Percentiles rank a stretch among this genome's conserved stretches.
Conservation (phyloP, 1,140 invertebrate species). For the Muscidifurax raptorellus region DNA sequence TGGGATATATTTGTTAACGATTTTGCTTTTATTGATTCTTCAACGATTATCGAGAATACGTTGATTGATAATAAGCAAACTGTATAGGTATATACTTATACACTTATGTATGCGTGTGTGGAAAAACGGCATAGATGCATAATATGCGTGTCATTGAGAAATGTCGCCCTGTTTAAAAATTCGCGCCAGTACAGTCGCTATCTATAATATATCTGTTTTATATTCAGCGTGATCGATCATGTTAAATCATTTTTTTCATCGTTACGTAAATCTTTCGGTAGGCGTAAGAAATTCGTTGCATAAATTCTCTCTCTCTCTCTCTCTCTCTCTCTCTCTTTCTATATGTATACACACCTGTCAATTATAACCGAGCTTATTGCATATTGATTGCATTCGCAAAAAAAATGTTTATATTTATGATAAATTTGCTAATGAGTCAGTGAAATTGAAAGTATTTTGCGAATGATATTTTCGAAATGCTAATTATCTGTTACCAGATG, state of each 20-base stretch:
- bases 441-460: too few species aligned
- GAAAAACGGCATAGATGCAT: too few species aligned
- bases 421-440: too few species aligned
- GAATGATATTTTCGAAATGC: too few species aligned
- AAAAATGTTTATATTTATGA: not conserved
- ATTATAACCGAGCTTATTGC: not conserved
- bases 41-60: too few species aligned
- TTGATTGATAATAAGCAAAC: too few species aligned
- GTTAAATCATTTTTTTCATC: not conserved
- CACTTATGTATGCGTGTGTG: too few species aligned
- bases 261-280: not conserved
- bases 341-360: not conserved
- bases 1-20: not conserved
- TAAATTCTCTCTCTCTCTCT: not conserved
- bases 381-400: not conserved
- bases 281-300: not conserved
- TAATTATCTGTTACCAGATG: too few species aligned
- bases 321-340: not conserved
- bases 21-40: not conserved
- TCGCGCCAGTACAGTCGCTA: not conserved
- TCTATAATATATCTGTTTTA: not conserved
- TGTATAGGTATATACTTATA: too few species aligned
- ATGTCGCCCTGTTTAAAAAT: not conserved
- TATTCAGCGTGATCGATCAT: not conserved
- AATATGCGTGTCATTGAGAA: not conserved